phyloP scores from a whole-genome alignment of 2,888 invertebrate species.

The Agrilus mali region DNA sequence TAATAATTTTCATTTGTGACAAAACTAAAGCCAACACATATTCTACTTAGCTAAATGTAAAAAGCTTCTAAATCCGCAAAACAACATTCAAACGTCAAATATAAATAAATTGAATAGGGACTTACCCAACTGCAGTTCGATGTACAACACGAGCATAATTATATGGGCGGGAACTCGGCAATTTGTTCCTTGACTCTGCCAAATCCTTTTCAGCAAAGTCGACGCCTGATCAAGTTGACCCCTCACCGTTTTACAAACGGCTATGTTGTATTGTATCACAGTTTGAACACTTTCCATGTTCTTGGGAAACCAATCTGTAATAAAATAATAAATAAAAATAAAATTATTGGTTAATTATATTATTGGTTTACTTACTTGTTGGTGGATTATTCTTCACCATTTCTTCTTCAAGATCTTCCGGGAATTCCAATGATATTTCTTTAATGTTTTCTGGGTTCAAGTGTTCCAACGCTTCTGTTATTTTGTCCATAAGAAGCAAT shows the following conservation, averaged over 20 bases:
- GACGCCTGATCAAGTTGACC: slow-evolving; percentile 57
- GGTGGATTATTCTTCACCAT: slow-evolving; percentile 28
- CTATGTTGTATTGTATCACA: slow-evolving; percentile 67
- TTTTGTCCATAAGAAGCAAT: slow-evolving; percentile 65
- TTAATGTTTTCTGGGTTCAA: slow-evolving; percentile 64
- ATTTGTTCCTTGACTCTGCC: slow-evolving; percentile 38
- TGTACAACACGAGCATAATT: slow-evolving; percentile 50
- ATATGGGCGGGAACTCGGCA: slow-evolving; percentile 47
- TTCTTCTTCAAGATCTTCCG: slow-evolving; percentile 32
- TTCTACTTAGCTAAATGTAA: not conserved
- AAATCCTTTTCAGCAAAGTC: slow-evolving; percentile 34
- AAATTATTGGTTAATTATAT: not conserved
- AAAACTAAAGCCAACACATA: not conserved
- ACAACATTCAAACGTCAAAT: not conserved
- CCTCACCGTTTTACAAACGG: slow-evolving; percentile 59
- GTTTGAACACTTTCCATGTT: slow-evolving; percentile 52
- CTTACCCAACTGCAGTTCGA: slow-evolving; percentile 49
- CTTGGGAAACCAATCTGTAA: slow-evolving; percentile 48
- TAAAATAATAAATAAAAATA: slow-evolving; percentile 1
- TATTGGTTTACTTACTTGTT: slow-evolving; percentile 21
- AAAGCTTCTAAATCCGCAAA: not conserved
- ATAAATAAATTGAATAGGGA: slow-evolving; percentile 2
- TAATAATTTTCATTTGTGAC: slow-evolving; percentile 9
- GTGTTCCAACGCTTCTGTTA: slow-evolving; percentile 72
- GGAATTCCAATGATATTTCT: slow-evolving; percentile 36